Evolutionary conservation across 2,888 invertebrate genomes (phyloP), one percentile per base, ranked within the genome.

Genomic region (Protodeltote pygarga): DNA sequence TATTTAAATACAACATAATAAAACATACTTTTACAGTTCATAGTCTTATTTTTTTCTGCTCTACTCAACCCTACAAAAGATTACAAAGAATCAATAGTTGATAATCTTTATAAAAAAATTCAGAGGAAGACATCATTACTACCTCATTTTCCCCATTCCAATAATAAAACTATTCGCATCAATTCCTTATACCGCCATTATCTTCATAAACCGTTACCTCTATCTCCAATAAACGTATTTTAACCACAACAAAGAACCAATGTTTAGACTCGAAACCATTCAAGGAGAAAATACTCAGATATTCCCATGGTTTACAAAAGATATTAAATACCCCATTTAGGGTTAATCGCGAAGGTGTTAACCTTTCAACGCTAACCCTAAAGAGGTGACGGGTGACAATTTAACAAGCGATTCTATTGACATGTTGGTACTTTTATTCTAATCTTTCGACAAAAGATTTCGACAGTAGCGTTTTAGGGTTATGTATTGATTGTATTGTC

Each of bases 181-280:
- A 31, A 42, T 44, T 48, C 47, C 46, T 46, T 42, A 40, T 38
- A 9, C 46, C 2, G 15, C 45, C 41, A 65, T 63, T 58, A 65
- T 55, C 55, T 55, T 65, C 59, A 62, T 59, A 32, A 57, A 62
- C 74, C 74, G 75, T 69, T 71, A 70, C 68, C 50, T 65, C 57
- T 55, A 73, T 62, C 66, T 61, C 48, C 71, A 72, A 78, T 76
- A 78, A 73, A 60, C 38, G 39, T 54, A 53, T 74, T 71, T 65
- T 42, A 70, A 69, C 83, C 84, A 72, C 65, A 84, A 82, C 84
- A 77, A 80, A 79, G 74, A 64, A 71, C 70, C 72, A 75, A 79
- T 87, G 85, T 89, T 89, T 89, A 72, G 83, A 86, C 77, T 78
- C 59, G 62, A 10, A 68, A 28, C 77, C 71, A 86, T 88, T 89